These are phyloP conservation scores for Clupea harengus DNA, from an alignment of 2,113 vertebrate species.

Conservation along the genomic window DNA sequence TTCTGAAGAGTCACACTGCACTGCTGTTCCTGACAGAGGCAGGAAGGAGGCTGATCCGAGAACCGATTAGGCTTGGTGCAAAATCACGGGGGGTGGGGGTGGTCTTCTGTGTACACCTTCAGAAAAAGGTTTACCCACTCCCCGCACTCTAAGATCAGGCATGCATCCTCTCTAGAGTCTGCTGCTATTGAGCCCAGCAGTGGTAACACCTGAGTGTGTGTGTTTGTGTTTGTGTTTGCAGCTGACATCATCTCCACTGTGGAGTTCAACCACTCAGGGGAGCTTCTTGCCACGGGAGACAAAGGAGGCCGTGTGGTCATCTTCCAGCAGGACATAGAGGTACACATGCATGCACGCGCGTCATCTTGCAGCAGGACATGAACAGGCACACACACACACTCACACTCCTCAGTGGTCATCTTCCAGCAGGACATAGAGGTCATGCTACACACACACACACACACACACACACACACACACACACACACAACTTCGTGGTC, in stretches of 20 bases:
- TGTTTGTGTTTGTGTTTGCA: conserved; percentile 56
- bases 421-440: neutral
- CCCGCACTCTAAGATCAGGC: too few relatives aligned
- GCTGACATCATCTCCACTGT: conserved; percentile 99
- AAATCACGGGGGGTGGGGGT: too few relatives aligned
- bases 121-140: too few relatives aligned
- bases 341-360: conserved; percentile 47
- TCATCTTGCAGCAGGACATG: neutral
- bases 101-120: too few relatives aligned
- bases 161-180: neutral
- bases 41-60: neutral
- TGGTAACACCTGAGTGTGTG: conserved; percentile 11
- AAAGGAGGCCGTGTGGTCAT: conserved; percentile 97
- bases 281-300: conserved; percentile 96
- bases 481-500: neutral
- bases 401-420: neutral
- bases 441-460: neutral
- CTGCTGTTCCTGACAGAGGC: neutral
- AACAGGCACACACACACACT: neutral
- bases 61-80: neutral
- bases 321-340: conserved; percentile 98
- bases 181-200: neutral
- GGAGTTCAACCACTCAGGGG: conserved; percentile 99
- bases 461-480: neutral
- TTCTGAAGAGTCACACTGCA: neutral